phyloP scores from a whole-genome alignment of 2,113 vertebrate genomes.

The Dromaius novaehollandiae region DNA sequence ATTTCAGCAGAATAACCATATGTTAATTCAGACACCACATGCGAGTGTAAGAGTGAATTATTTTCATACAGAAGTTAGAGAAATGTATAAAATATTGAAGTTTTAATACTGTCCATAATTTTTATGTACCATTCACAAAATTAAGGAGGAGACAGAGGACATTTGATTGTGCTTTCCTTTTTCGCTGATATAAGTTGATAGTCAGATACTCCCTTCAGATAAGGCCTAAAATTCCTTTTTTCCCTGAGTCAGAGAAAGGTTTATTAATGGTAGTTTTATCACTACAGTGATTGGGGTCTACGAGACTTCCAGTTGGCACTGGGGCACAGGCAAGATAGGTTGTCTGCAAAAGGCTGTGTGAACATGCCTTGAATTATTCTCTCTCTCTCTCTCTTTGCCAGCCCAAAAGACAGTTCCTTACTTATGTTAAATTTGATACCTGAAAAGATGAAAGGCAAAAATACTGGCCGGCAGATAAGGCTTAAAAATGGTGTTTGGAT shows the following conservation, averaged over 20 bases:
- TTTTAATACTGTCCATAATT: not conserved
- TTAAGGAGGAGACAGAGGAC: not conserved
- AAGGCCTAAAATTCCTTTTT: not conserved
- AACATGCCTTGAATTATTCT: not conserved
- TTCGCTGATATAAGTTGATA: not conserved
- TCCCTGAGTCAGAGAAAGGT: not conserved
- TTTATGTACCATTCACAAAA: not conserved
- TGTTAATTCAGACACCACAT: not conserved
- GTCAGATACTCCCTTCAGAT: not conserved
- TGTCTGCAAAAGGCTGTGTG: not conserved
- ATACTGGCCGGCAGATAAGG: not conserved
- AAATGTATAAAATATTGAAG: not conserved
- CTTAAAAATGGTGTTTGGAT: not conserved
- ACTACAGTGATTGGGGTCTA: not conserved
- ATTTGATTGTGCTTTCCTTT: not conserved
- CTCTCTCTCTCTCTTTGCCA: not conserved
- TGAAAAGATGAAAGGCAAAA: not conserved
- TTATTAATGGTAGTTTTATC: not conserved
- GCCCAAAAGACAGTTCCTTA: not conserved
- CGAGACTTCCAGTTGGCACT: not conserved
- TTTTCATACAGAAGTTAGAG: not conserved
- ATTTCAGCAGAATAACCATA: not conserved
- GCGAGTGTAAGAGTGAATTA: not conserved
- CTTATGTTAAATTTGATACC: not conserved
- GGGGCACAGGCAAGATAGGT: not conserved